Percentiles rank a stretch among this genome's conserved stretches.
phyloP scores from a whole-genome alignment of 2,888 invertebrate species.

The Ophonus ardosiacus region DNA sequence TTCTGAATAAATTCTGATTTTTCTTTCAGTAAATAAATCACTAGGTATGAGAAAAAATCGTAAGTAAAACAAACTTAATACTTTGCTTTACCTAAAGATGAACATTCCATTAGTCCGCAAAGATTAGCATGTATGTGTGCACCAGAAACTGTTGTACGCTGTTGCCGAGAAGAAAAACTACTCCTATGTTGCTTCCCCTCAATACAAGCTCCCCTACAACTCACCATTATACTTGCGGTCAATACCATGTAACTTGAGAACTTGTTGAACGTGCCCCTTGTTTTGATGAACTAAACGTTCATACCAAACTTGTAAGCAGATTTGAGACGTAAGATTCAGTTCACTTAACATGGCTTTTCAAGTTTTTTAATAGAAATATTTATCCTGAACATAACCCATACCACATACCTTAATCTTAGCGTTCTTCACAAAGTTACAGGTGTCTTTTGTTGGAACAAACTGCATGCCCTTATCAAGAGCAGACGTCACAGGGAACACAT shows the following conservation, averaged over 20 bases:
- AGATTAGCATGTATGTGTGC: conserved; percentile 65
- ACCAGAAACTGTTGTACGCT: conserved; percentile 65
- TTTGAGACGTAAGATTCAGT: not conserved
- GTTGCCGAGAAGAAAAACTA: conserved; percentile 62
- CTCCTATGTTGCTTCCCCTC: conserved; percentile 66
- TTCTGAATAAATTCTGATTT: not conserved
- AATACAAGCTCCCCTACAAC: conserved; percentile 36
- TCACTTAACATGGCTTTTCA: not conserved
- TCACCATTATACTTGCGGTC: too few species aligned
- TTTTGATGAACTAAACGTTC: too few species aligned
- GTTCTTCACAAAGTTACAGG: too few species aligned
- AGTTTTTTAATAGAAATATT: not conserved
- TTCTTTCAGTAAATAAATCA: not conserved
- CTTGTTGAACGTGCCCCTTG: too few species aligned
- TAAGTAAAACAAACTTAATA: conserved; percentile 69
- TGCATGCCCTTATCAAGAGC: conserved; percentile 45
- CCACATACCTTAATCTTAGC: too few species aligned
- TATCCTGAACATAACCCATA: too few species aligned
- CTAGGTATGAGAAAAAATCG: conserved; percentile 68
- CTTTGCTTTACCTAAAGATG: conserved; percentile 66
- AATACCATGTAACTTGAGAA: too few species aligned
- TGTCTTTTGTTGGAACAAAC: too few species aligned
- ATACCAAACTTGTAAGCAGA: conserved; percentile 49
- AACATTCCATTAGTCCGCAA: conserved; percentile 6
- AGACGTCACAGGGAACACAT: conserved; percentile 53